phyloP scores from a whole-genome alignment of 2,797 vertebrate genomes.

The Alcedo atthis region DNA sequence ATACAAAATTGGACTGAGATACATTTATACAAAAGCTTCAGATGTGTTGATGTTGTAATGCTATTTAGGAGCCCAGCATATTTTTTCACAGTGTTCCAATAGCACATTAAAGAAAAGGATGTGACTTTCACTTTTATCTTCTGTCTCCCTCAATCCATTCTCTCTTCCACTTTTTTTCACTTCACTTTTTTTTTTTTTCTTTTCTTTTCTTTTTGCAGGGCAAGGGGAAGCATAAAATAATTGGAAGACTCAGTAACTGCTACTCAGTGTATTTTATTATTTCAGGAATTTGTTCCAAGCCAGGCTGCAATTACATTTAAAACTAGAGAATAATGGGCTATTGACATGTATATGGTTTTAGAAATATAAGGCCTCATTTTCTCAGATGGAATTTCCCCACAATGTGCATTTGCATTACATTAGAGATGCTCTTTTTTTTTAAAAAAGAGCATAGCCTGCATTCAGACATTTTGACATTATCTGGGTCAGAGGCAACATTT shows the following conservation, averaged over 20 bases:
- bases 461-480: slow-evolving; percentile 81
- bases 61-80: not conserved
- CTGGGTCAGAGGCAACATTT: slow-evolving; percentile 80
- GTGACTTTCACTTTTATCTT: slow-evolving; percentile 56
- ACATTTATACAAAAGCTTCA: slow-evolving; percentile 49
- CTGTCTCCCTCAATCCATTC: not conserved
- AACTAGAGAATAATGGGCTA: slow-evolving; percentile 82
- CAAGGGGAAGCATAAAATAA: slow-evolving; percentile 56
- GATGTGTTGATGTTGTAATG: slow-evolving; percentile 37
- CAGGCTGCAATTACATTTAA: slow-evolving; percentile 80
- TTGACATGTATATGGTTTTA: slow-evolving; percentile 84
- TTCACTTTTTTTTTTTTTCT: not conserved
- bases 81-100: slow-evolving; percentile 44
- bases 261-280: slow-evolving; percentile 78
- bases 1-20: slow-evolving; percentile 55
- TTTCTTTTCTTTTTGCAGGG: not conserved
- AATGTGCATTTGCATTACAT: slow-evolving; percentile 83
- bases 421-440: slow-evolving; percentile 79
- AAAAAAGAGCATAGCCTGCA: slow-evolving; percentile 67
- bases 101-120: slow-evolving; percentile 39
- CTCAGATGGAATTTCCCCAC: slow-evolving; percentile 83
- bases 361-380: slow-evolving; percentile 83
- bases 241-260: slow-evolving; percentile 69
- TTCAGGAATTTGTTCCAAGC: slow-evolving; percentile 79
- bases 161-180: not conserved